A percentile compares a stretch with the other conserved stretches of the same genome.
Evolutionary conservation across 2,113 vertebrate species (phyloP).

Genomic region (Willisornis vidua): DNA sequence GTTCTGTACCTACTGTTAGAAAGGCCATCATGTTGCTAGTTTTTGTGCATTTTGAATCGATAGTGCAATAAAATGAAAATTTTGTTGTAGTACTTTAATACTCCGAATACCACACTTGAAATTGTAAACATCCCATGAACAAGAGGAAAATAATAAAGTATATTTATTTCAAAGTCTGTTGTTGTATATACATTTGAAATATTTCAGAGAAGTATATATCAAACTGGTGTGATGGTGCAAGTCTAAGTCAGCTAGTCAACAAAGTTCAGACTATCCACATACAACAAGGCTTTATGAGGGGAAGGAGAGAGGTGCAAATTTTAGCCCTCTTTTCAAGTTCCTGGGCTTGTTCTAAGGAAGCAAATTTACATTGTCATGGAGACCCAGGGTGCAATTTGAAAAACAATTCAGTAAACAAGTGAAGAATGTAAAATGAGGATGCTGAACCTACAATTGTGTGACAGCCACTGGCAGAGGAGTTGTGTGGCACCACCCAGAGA

Average conservation of each 20-base stretch:
- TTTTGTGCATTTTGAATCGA: not conserved
- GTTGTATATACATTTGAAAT: not conserved
- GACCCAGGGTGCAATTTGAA: not conserved
- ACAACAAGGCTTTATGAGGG: not conserved
- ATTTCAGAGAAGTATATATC: not conserved
- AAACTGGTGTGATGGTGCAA: not conserved
- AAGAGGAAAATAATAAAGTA: not conserved
- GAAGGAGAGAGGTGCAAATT: not conserved
- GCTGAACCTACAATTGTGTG: not conserved
- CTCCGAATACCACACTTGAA: not conserved
- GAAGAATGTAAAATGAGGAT: not conserved
- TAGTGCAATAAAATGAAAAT: not conserved
- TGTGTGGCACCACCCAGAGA: not conserved
- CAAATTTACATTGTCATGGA: not conserved
- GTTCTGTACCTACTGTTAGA: not conserved
- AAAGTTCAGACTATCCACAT: not conserved
- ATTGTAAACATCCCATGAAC: not conserved
- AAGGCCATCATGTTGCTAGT: not conserved
- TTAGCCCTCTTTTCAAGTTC: not conserved
- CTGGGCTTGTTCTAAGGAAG: not conserved
- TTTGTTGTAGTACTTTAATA: not conserved
- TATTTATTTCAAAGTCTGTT: not conserved
- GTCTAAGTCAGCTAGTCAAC: not conserved
- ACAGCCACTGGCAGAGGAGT: not conserved
- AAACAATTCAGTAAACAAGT: not conserved